A percentile compares a stretch with the other conserved stretches of the same genome.
Conservation (phyloP, 92 coral and sea anemone species). For the Phenganax stokvisi region DNA sequence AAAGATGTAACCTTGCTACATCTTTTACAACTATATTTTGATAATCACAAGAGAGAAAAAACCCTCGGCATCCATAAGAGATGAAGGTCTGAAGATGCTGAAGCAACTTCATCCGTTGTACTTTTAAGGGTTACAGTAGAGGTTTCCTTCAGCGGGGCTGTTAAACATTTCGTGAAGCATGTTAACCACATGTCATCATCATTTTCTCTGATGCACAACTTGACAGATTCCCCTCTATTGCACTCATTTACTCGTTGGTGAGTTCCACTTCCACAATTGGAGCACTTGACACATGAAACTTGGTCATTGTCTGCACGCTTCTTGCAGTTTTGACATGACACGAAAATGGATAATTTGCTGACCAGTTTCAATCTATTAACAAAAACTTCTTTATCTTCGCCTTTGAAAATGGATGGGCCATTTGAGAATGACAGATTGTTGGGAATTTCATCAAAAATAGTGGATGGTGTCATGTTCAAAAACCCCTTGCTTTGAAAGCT, state of each 20-base stretch:
- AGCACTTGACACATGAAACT: constrained; percentile 44
- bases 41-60: not conserved
- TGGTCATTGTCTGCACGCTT: constrained; percentile 47
- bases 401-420: constrained; percentile 49
- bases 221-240: constrained; percentile 31
- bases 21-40: not conserved
- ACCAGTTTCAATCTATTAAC: constrained; percentile 48
- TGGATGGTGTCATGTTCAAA: constrained; percentile 44
- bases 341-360: constrained; percentile 42
- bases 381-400: constrained; percentile 41
- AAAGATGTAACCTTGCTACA: not conserved
- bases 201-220: constrained; percentile 21
- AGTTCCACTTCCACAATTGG: constrained; percentile 41
- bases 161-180: constrained; percentile 24
- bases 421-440: constrained; percentile 34
- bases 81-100: not conserved
- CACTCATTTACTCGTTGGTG: constrained; percentile 41
- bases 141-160: constrained; percentile 13
- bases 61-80: constrained; percentile 14
- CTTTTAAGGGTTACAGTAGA: constrained; percentile 22
- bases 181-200: constrained; percentile 28
- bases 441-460: constrained; percentile 43
- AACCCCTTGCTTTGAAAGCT: constrained; percentile 48
- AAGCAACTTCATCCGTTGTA: constrained; percentile 17
- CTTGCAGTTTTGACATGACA: constrained; percentile 51